Evolutionary conservation across 1,140 invertebrate genomes (phyloP).

Genomic region (Lepidostoma basale): DNA sequence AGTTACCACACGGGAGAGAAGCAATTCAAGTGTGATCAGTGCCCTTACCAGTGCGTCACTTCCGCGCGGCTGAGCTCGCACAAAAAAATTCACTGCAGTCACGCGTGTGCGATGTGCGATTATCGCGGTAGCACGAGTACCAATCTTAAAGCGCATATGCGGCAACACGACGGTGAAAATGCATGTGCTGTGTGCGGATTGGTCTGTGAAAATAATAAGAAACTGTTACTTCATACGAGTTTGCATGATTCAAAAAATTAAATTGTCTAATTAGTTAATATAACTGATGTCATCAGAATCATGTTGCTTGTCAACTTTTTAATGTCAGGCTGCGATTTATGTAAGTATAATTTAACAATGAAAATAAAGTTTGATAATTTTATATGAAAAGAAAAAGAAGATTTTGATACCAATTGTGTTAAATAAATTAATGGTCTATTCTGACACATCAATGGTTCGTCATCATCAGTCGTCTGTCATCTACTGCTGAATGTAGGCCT

Average conservation of each 20-base stretch:
- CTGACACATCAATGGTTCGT: no score
- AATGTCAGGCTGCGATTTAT: no score
- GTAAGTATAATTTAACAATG: no score
- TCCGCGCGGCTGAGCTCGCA: background rate
- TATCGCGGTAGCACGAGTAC: conserved; percentile 15
- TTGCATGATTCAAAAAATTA: background rate
- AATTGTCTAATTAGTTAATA: background rate
- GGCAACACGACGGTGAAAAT: conserved; percentile 3
- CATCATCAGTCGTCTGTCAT: no score
- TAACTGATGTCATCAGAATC: no score
- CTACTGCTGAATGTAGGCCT: no score
- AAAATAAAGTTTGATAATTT: no score
- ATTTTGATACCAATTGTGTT: no score
- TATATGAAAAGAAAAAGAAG: no score
- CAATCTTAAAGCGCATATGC: conserved; percentile 29
- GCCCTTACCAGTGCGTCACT: conserved; percentile 18
- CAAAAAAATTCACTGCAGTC: conserved; percentile 18
- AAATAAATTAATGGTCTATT: no score
- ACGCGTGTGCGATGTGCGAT: conserved; percentile 22
- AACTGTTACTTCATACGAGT: background rate
- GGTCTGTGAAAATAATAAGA: background rate
- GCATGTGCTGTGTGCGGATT: background rate
- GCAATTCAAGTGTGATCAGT: conserved; percentile 31
- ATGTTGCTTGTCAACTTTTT: no score
- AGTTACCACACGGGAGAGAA: conserved; percentile 37